Evolutionary conservation across 1,140 invertebrate species (phyloP).

Genomic region (Bemisia tabaci): DNA sequence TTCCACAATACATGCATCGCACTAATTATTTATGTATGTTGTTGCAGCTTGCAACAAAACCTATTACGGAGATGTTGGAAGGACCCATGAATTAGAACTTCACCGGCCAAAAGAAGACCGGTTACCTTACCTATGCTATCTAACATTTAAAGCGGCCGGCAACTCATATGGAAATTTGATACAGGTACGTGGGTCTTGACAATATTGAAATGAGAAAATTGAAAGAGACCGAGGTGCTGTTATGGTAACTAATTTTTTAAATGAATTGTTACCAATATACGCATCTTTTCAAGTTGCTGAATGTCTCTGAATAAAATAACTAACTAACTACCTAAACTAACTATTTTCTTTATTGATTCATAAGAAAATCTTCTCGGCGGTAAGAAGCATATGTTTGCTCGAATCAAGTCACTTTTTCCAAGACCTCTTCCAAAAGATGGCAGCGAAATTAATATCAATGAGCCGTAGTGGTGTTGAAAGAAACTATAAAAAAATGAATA

Average conservation of each 20-base stretch:
- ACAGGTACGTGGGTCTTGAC: constrained; percentile 44
- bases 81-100: constrained; percentile 65
- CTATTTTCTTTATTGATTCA: no score
- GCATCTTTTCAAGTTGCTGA: background rate
- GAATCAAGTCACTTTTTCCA: no score
- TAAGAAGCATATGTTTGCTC: no score
- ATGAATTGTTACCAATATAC: background rate
- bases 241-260: background rate
- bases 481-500: no score
- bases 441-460: no score
- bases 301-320: background rate
- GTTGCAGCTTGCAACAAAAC: constrained; percentile 71
- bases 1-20: background rate
- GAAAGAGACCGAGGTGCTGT: no score
- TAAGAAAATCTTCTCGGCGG: no score
- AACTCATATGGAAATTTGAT: constrained; percentile 67
- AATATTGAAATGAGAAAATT: no score
- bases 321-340: no score
- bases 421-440: no score
- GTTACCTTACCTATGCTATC: constrained; percentile 68
- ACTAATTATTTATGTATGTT: constrained; percentile 16
- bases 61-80: constrained; percentile 68
- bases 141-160: constrained; percentile 74
- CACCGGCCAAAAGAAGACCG: constrained; percentile 66
- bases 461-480: no score